These are phyloP conservation scores for Lepisosteus oculatus DNA, from an alignment of 2,113 vertebrate species.

Conservation along the genomic window DNA sequence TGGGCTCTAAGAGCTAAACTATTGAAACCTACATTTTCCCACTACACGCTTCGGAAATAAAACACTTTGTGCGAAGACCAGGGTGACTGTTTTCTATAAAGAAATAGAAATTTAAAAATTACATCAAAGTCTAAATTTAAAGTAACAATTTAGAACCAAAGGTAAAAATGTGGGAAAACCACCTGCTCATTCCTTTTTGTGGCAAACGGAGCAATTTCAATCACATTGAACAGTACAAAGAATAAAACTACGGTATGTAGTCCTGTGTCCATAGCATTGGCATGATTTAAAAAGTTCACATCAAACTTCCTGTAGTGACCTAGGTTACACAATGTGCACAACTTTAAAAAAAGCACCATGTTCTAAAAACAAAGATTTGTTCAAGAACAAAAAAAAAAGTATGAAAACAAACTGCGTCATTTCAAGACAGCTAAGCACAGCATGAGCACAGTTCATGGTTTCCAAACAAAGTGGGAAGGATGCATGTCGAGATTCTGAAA, in stretches of 20 bases:
- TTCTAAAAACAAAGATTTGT: not conserved
- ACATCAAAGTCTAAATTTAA: too few relatives aligned
- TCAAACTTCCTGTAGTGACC: not conserved
- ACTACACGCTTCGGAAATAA: slow-evolving; percentile 1
- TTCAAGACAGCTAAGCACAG: not conserved
- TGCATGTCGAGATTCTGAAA: too few relatives aligned
- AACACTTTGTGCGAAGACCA: not conserved
- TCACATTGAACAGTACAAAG: too few relatives aligned
- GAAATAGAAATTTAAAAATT: too few relatives aligned
- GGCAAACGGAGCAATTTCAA: too few relatives aligned
- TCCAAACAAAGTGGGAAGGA: not conserved
- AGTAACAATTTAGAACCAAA: too few relatives aligned
- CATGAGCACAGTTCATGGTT: not conserved
- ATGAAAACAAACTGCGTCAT: not conserved
- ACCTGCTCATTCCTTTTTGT: too few relatives aligned
- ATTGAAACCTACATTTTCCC: not conserved
- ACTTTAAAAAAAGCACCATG: not conserved
- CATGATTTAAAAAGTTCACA: not conserved
- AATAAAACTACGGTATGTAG: not conserved
- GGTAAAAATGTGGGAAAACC: too few relatives aligned
- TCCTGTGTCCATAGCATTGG: not conserved
- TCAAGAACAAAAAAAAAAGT: not conserved
- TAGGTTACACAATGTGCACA: not conserved
- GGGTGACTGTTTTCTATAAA: not conserved
- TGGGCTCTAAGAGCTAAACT: not conserved